phyloP scores from a whole-genome alignment of 2,797 vertebrate genomes.

The Artibeus lituratus region DNA sequence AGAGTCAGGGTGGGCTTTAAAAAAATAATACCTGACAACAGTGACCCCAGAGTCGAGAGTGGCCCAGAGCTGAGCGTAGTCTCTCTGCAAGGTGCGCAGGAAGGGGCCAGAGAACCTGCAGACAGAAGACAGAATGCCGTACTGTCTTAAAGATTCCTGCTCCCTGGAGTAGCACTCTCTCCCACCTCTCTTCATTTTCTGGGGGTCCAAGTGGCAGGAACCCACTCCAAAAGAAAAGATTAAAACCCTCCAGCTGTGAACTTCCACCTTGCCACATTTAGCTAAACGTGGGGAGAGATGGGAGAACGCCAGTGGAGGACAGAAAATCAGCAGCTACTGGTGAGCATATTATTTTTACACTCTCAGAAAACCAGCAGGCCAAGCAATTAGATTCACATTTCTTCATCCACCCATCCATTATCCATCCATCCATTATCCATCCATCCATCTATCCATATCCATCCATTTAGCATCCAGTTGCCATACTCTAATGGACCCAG shows the following conservation, averaged over 20 bases:
- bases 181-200: not conserved
- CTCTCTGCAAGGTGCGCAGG: not conserved
- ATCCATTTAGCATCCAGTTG: not conserved
- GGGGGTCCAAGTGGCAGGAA: not conserved
- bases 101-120: not conserved
- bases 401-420: not conserved
- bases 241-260: not conserved
- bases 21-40: not conserved
- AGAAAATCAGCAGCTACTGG: not conserved
- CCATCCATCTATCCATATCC: not conserved
- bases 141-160: not conserved
- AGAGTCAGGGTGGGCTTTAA: not conserved
- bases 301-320: not conserved
- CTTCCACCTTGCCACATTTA: not conserved
- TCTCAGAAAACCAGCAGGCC: not conserved
- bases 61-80: not conserved
- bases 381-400: not conserved
- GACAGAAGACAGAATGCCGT: not conserved
- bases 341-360: not conserved
- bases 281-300: not conserved
- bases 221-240: not conserved
- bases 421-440: not conserved
- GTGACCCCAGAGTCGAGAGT: not conserved
- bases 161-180: not conserved
- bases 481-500: not conserved